phyloP scores from a whole-genome alignment of 2,113 vertebrate species.

The Perccottus glenii region DNA sequence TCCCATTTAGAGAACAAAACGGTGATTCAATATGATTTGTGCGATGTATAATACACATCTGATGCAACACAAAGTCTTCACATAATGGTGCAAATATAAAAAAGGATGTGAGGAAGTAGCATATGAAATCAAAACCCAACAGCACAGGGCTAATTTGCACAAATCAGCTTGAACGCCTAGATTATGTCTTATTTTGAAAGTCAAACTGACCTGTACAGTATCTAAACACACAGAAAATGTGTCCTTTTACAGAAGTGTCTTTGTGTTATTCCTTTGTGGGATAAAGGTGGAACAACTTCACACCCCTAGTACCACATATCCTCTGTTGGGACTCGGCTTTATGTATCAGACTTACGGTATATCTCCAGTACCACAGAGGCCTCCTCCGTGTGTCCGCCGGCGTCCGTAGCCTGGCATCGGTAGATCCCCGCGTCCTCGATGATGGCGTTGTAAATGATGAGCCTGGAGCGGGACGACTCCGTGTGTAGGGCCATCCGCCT shows the following conservation, averaged over 20 bases:
- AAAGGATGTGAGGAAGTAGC: too few relatives aligned
- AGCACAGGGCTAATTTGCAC: too few relatives aligned
- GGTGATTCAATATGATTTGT: not conserved
- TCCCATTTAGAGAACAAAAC: not conserved
- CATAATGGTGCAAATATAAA: too few relatives aligned
- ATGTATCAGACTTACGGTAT: slow-evolving; percentile 87
- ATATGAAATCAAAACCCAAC: too few relatives aligned
- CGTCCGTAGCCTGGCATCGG: slow-evolving; percentile 91
- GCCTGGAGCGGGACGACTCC: slow-evolving; percentile 87
- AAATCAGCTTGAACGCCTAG: too few relatives aligned
- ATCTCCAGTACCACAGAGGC: slow-evolving; percentile 97
- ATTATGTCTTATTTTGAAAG: too few relatives aligned
- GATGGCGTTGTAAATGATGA: slow-evolving; percentile 96
- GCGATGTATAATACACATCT: not conserved
- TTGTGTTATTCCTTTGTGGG: too few relatives aligned
- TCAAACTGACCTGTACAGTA: too few relatives aligned
- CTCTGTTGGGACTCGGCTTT: not conserved
- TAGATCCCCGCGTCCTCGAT: slow-evolving; percentile 97
- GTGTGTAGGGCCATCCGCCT: slow-evolving; percentile 90
- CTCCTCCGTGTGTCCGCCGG: slow-evolving; percentile 88
- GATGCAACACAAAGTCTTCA: not conserved
- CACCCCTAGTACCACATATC: too few relatives aligned
- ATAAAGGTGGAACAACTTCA: too few relatives aligned
- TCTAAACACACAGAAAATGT: too few relatives aligned
- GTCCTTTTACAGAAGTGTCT: too few relatives aligned